Evolutionary conservation across 2,888 invertebrate genomes (phyloP), one percentile per base, ranked within the genome.

Genomic region (Unio delphinus): DNA sequence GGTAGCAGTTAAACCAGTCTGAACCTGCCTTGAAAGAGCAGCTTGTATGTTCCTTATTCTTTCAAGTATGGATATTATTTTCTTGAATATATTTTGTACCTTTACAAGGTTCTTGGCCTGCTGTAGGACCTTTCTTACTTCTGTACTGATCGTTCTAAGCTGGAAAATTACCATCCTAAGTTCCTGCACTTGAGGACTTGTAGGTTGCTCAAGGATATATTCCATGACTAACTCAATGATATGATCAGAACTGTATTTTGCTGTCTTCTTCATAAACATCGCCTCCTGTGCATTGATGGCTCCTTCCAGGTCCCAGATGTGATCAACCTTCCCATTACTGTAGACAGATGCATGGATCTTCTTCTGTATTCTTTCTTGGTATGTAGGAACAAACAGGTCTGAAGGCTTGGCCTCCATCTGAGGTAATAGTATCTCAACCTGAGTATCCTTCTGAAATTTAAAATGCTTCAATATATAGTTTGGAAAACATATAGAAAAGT

Each of bases 381-480:
- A 80, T 23, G 73, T 59, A 17, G 70, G 68, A 30, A 72, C 72
- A 17, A 75, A 59, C 23, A 83, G 63, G 55, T 72, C 69, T 20
- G 78, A 75, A 6, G 83, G 81, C 60, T 79, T 67, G 5, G 76
- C 59, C 7, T 71, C 60, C 57, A 34, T 62, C 28, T 34, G 62
- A 11, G 80, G 80, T 20, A 74, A 73, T 17, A 69, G 70, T 23
- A 80, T 30, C 58, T 73, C 72, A 11, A 76, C 67, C 34, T 77
- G 70, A 15, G 78, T 64, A n/a, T 79, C 72, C 68, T 79, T 61
- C 81, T 83, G 71, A 0, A 75, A 74, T 34, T 45, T 45, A 45
- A 45, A 45, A 15, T 45, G 3, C 3, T 45, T 11, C 45, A 45
- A 45, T 34, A 34, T 8, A 34, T 45, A 45, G 45, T 45, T 11